Conservation (phyloP, 2,113 vertebrate species). For the human region DNA sequence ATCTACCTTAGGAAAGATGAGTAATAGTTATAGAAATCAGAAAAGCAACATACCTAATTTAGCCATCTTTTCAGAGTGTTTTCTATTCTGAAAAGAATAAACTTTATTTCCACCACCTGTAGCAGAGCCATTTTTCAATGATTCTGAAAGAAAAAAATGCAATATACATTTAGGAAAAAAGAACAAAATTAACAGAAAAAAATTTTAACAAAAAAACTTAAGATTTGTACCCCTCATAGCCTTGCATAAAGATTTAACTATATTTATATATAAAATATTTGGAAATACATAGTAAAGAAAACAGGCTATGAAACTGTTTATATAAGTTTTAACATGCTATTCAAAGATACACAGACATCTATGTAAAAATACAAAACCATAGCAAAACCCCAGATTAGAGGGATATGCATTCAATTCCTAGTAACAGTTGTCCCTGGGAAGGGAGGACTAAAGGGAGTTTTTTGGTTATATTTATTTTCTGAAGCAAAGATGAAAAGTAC, state of each 20-base stretch:
- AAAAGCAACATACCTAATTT: conserved; percentile 88
- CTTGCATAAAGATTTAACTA: not conserved
- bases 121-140: conserved; percentile 79
- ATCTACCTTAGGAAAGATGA: not conserved
- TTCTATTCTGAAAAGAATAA: conserved; percentile 93
- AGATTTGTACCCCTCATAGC: not conserved
- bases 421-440: not conserved
- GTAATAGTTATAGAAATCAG: conserved; percentile 34
- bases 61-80: conserved; percentile 91
- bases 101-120: conserved; percentile 86
- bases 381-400: not conserved
- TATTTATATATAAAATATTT: not conserved
- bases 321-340: not conserved
- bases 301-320: not conserved
- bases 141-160: conserved; percentile 77
- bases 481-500: not conserved
- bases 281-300: not conserved
- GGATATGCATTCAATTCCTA: not conserved
- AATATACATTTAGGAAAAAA: not conserved
- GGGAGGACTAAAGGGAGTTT: not conserved
- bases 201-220: conserved; percentile 4
- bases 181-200: not conserved
- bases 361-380: not conserved
- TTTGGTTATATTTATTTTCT: not conserved
- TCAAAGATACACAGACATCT: not conserved